Evolutionary conservation across 2,797 vertebrate species (phyloP).

Genomic region (Hydrophis major): DNA sequence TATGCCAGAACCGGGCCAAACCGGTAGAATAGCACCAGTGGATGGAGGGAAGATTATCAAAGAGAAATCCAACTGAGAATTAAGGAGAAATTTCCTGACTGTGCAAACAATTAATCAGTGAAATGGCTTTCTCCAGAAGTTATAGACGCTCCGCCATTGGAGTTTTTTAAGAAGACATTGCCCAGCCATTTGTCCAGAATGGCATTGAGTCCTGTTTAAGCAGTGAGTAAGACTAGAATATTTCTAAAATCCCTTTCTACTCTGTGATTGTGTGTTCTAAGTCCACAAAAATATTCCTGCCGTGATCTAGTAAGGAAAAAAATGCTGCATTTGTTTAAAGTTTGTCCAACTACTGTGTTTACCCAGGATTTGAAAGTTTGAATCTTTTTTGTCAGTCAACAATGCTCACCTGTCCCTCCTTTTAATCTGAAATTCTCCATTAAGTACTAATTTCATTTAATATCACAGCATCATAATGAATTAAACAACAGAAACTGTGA

Average conservation of each 20-base stretch:
- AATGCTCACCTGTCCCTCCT: neutral
- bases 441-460: neutral
- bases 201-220: neutral
- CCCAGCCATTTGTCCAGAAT: neutral
- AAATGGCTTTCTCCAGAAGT: neutral
- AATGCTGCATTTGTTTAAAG: neutral
- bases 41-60: neutral
- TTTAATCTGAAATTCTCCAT: constrained; percentile 4
- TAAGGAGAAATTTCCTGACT: neutral
- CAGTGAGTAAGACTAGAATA: neutral
- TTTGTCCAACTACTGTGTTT: neutral
- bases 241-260: neutral
- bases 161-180: neutral
- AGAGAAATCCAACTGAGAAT: neutral
- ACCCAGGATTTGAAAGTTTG: neutral
- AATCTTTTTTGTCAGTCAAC: neutral
- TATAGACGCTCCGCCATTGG: neutral
- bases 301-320: neutral
- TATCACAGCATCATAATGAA: neutral
- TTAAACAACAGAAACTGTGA: neutral
- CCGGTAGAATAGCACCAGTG: no score
- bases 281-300: neutral
- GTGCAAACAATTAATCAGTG: neutral
- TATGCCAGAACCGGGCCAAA: no score
- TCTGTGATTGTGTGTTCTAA: neutral